Conservation (phyloP, 1,140 invertebrate species). For the Lysiphlebus fabarum region DNA sequence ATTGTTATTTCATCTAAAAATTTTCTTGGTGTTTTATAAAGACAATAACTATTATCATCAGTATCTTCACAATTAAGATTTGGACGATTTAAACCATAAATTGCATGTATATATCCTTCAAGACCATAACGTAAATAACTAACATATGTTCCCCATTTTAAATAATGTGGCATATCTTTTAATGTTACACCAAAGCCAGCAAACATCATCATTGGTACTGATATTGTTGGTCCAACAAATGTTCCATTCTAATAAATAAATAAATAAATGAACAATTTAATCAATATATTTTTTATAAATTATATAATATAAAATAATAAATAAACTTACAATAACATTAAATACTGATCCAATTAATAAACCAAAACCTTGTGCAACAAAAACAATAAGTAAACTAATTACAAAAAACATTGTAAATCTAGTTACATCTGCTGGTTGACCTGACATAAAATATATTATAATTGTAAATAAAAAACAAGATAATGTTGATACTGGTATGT, state of each 20-base stretch:
- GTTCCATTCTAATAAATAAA: slow-evolving; percentile 67
- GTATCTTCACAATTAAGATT: slow-evolving; percentile 61
- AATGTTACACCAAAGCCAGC: slow-evolving; percentile 78
- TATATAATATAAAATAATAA: slow-evolving; percentile 24
- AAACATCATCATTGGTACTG: slow-evolving; percentile 86
- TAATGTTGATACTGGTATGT: slow-evolving; percentile 72
- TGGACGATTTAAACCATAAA: slow-evolving; percentile 74
- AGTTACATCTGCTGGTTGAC: slow-evolving; percentile 72
- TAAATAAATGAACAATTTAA: too few species aligned
- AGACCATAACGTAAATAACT: slow-evolving; percentile 85
- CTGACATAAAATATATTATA: slow-evolving; percentile 84
- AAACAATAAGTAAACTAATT: slow-evolving; percentile 75
- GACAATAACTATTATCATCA: slow-evolving; percentile 60
- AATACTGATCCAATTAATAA: slow-evolving; percentile 84
- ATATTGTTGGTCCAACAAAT: slow-evolving; percentile 73
- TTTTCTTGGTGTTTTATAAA: slow-evolving; percentile 70
- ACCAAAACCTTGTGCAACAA: slow-evolving; percentile 86
- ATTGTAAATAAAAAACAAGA: slow-evolving; percentile 74
- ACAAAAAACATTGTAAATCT: slow-evolving; percentile 81
- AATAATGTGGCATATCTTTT: slow-evolving; percentile 71
- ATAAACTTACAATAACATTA: slow-evolving; percentile 68
- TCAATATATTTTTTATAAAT: background rate
- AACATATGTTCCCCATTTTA: slow-evolving; percentile 84
- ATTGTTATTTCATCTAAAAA: slow-evolving; percentile 80
- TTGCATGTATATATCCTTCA: slow-evolving; percentile 77